Conservation (phyloP, 2,888 invertebrate genomes). For the Bellardia bayeri region DNA sequence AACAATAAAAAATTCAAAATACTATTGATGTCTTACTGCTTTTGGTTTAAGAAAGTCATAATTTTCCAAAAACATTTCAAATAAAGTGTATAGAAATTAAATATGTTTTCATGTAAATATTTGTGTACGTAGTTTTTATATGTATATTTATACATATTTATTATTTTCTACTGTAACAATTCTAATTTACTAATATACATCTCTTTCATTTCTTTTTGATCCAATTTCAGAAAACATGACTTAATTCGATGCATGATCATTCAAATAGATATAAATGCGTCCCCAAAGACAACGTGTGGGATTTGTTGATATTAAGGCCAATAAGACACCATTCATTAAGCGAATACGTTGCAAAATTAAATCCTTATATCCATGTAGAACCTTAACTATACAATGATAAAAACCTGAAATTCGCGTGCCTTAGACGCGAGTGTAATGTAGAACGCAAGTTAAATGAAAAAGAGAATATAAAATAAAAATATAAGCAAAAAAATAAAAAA, state of each 20-base stretch:
- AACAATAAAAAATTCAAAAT: too few species aligned
- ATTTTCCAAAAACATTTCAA: too few species aligned
- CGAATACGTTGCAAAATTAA: slow-evolving; percentile 83
- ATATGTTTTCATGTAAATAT: too few species aligned
- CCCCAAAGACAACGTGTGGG: slow-evolving; percentile 81
- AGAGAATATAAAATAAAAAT: slow-evolving; percentile 25
- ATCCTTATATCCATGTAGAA: slow-evolving; percentile 53
- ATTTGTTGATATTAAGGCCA: slow-evolving; percentile 81
- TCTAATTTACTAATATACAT: slow-evolving; percentile 10
- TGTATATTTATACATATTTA: too few species aligned
- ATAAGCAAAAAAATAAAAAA: slow-evolving; percentile 7
- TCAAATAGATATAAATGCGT: slow-evolving; percentile 82
- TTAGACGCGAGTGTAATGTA: slow-evolving; percentile 69
- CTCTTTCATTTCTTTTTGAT: slow-evolving; percentile 27
- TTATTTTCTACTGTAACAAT: background rate
- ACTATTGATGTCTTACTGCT: too few species aligned
- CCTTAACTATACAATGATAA: slow-evolving; percentile 60
- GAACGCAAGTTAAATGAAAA: slow-evolving; percentile 37
- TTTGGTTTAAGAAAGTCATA: too few species aligned
- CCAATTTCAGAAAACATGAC: slow-evolving; percentile 73
- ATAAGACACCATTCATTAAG: slow-evolving; percentile 81
- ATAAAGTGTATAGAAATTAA: too few species aligned
- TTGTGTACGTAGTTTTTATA: too few species aligned
- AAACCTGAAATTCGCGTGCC: slow-evolving; percentile 68
- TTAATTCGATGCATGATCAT: slow-evolving; percentile 74